Base-by-base conservation (phyloP, 2,113 vertebrate species). In the Odocoileus virginianus region DNA sequence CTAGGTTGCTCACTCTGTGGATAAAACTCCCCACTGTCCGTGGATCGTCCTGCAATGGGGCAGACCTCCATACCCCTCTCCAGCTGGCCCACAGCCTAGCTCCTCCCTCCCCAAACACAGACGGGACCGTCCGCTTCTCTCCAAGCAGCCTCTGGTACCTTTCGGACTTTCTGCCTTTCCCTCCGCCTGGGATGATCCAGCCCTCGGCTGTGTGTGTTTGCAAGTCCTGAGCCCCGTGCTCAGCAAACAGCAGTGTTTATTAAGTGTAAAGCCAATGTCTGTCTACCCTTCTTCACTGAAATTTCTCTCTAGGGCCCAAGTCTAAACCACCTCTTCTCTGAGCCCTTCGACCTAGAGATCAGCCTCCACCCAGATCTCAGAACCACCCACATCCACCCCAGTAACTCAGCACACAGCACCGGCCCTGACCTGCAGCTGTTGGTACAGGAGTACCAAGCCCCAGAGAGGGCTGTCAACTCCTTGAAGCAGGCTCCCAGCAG, bases 401-500 rank as follows among this genome's bases (percentile, higher is more conserved):
- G 14, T 12, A 55, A 40, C 11, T 27, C 0, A 16, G 93, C n/a
- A 45, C 1, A 1, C 0, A 5, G 60, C 1, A 0, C 50, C 5
- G 6, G 12, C 21, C 50, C 79, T 4, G 33, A 10, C 3, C 78
- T 23, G 6, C 1, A 6, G n/a, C 6, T 7, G 14, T 43, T 58
- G 2, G 2, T 7, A 17, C 14, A 4, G 52, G 13, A 33, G 23
- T 2, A 23, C 0, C 0, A 4, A 11, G 33, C 45, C 78, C 85
- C 21, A 14, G 0, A 2, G 52, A 2, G 28, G 15, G 47, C 10
- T 54, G 12, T 13, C 23, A n/a, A 60, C 30, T 21, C 82, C 47
- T 6, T 11, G 28, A 17, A 30, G 40, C 1, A 9, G 36, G 5
- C 16, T 36, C 36, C 3, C 9, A 60, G 30, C 4, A 28, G 25